Conservation (phyloP, 2,888 invertebrate species). For the Euphydryas editha region DNA sequence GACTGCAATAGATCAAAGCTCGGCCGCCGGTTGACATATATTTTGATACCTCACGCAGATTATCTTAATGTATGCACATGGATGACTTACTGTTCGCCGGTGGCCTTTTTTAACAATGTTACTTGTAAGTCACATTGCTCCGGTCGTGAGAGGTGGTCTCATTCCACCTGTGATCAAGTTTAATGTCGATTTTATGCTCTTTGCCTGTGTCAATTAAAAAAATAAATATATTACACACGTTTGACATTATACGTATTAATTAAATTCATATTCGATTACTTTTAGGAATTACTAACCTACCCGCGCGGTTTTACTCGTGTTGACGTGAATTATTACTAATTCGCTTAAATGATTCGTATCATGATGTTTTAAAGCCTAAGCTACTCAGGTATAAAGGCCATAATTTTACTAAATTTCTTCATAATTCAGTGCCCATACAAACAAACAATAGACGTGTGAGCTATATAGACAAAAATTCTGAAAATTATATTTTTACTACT, state of each 20-base stretch:
- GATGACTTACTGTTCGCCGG: constrained; percentile 72
- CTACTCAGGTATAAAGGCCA: too few species aligned
- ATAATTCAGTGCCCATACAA: too few species aligned
- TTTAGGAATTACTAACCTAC: not conserved
- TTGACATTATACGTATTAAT: constrained; percentile 15
- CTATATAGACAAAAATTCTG: too few species aligned
- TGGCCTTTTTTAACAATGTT: constrained; percentile 74
- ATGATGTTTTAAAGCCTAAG: too few species aligned
- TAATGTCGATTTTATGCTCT: constrained; percentile 68
- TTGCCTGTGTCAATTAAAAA: constrained; percentile 40
- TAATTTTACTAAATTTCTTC: too few species aligned
- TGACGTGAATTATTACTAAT: too few species aligned
- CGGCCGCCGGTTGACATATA: constrained; percentile 75
- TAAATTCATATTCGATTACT: not conserved
- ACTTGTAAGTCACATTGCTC: constrained; percentile 77
- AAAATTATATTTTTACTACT: too few species aligned
- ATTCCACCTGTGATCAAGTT: constrained; percentile 63
- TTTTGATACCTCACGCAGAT: constrained; percentile 75
- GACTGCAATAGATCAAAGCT: constrained; percentile 65
- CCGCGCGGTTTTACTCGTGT: too few species aligned
- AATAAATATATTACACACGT: constrained; percentile 32
- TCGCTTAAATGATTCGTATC: too few species aligned
- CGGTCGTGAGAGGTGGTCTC: constrained; percentile 71
- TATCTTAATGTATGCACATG: constrained; percentile 77
- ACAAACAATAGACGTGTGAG: too few species aligned